These are phyloP conservation scores for Dichetophora obliterata DNA, from an alignment of 2,888 invertebrate genomes.

Conservation along the genomic window DNA sequence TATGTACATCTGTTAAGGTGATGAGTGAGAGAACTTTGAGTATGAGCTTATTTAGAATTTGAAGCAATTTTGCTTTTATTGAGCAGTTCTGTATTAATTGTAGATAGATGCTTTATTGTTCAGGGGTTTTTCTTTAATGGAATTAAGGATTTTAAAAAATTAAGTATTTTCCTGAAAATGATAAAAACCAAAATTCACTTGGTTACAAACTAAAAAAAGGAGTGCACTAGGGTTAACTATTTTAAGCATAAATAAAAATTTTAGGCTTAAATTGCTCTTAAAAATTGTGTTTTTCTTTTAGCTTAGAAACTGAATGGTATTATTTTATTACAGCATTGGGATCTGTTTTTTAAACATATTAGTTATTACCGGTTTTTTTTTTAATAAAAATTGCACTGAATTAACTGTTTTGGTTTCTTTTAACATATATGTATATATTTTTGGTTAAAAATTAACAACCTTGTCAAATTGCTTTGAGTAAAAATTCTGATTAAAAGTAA, in stretches of 20 bases:
- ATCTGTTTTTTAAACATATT: neutral
- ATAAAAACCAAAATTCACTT: neutral
- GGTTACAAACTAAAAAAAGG: neutral
- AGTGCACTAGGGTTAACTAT: too few relatives aligned
- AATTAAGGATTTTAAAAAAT: too few relatives aligned
- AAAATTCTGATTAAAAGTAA: slow-evolving; percentile 1
- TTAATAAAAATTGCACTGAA: slow-evolving; percentile 13
- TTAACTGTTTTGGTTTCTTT: slow-evolving; percentile 43
- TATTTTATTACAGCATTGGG: too few relatives aligned
- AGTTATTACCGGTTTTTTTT: neutral
- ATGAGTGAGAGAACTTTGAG: too few relatives aligned
- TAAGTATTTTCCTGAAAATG: too few relatives aligned
- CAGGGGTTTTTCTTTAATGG: too few relatives aligned
- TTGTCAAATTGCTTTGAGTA: neutral
- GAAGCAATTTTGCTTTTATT: too few relatives aligned
- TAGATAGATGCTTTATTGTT: too few relatives aligned
- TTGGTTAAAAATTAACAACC: neutral
- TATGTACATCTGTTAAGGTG: too few relatives aligned
- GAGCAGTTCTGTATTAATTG: too few relatives aligned
- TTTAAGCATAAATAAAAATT: too few relatives aligned
- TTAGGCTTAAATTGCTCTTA: neutral
- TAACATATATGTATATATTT: neutral
- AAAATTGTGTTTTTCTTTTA: neutral
- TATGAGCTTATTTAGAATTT: too few relatives aligned
- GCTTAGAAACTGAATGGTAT: neutral